Evolutionary conservation across 2,113 vertebrate genomes (phyloP), one percentile per base, ranked within the genome.

Genomic region (Spea multiplicata): DNA sequence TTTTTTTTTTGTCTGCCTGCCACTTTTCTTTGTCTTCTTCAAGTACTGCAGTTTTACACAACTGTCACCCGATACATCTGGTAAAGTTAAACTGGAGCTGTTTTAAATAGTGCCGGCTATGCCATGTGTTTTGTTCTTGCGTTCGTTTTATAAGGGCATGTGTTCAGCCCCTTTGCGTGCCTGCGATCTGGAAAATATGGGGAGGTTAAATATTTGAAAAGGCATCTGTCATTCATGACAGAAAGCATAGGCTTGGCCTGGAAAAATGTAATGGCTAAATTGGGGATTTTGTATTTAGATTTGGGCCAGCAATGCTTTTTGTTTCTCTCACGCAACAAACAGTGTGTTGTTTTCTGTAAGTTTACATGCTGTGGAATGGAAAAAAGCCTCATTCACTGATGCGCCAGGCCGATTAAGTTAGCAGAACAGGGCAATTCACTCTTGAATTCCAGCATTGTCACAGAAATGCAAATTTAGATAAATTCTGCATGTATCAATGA

Each of bases 281-380:
- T 82, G 73, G 66, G 71, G 57, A 77, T 77, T 75, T 71, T 83
- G 82, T 74, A 84, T 83, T 78, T 86, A 84, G 85, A 85, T 85
- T 78, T 66, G 76, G 73, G 73, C 84, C 81, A 84, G 49, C 62
- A 57, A 53, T 46, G 84, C 80, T 46, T 85, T 82, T 85, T 85
- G 75, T 83, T 86, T 87, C 86, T 89, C 88, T 90, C 91, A 92
- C 89, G 91, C 90, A 82, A 92, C 88, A 87, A 89, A 90, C 76
- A 65, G 30, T 17, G 44, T 76, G 44, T 70, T 50, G 57, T 50
- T 71, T 71, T 71, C 46, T 70, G 75, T 62, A 61, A 12, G 66
- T 76, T 71, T 78, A 65, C 68, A 78, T 71, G 66, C 10, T 71
- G 16, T 62, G 47, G 44, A 71, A 71, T 46, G 67, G 75, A 78